A percentile compares a stretch with the other conserved stretches of the same genome.
phyloP scores from a whole-genome alignment of 1,140 invertebrate genomes.

The Drosophila biarmipes region DNA sequence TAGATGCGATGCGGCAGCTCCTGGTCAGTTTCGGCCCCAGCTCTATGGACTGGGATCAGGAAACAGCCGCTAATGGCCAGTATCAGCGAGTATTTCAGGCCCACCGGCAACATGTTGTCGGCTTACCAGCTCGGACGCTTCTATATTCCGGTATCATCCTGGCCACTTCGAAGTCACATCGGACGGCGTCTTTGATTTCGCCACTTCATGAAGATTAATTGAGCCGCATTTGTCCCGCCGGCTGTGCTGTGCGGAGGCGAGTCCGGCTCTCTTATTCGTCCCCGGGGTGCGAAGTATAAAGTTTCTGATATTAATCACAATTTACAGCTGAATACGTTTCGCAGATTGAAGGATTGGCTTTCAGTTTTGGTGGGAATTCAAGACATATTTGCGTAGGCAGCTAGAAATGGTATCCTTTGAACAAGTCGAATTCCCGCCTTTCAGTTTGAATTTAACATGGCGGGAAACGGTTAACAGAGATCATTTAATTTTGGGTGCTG shows the following conservation, averaged over 20 bases:
- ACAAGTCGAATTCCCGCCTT: not conserved
- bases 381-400: too few species aligned
- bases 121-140: constrained; percentile 32
- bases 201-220: constrained; percentile 76
- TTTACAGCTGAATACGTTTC: constrained; percentile 73
- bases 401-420: not conserved
- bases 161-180: constrained; percentile 64
- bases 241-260: constrained; percentile 39
- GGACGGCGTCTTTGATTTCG: constrained; percentile 69
- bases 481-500: too few species aligned
- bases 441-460: too few species aligned
- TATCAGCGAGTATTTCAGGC: constrained; percentile 41
- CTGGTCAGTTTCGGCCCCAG: constrained; percentile 7
- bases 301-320: constrained; percentile 77
- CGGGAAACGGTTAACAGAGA: not conserved
- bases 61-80: constrained; percentile 34
- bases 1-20: constrained; percentile 59
- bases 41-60: constrained; percentile 3
- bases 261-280: constrained; percentile 22
- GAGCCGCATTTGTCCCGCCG: constrained; percentile 56
- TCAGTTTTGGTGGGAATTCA: constrained; percentile 18
- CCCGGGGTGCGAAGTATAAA: constrained; percentile 60
- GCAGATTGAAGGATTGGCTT: constrained; percentile 50
- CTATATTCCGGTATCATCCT: constrained; percentile 25
- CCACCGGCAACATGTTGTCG: constrained; percentile 63